Evolutionary conservation across 1,140 invertebrate species (phyloP).

Genomic region (Trichoplusia ni): DNA sequence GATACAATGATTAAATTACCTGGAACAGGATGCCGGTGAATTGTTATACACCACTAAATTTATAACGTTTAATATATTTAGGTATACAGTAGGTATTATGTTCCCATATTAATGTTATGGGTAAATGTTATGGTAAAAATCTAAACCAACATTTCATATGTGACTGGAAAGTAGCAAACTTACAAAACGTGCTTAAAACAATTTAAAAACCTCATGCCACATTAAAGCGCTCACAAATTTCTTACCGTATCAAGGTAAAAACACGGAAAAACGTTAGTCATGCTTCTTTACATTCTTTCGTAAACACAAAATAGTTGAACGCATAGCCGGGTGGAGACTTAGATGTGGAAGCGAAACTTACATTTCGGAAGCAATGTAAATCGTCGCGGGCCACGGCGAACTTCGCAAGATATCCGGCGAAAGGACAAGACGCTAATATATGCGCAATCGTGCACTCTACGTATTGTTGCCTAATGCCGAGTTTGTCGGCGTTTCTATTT

Average conservation of each 20-base stretch:
- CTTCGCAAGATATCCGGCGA: slow-evolving; percentile 73
- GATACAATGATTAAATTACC: too few species aligned
- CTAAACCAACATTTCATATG: too few species aligned
- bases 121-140: too few species aligned
- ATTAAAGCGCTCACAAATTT: slow-evolving; percentile 4
- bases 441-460: slow-evolving; percentile 71
- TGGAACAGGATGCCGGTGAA: too few species aligned
- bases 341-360: slow-evolving; percentile 40
- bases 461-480: slow-evolving; percentile 76
- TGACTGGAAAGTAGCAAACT: too few species aligned
- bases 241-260: slow-evolving; percentile 5
- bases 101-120: too few species aligned
- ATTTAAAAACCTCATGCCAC: too few species aligned
- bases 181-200: too few species aligned
- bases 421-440: slow-evolving; percentile 80
- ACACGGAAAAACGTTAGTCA: slow-evolving; percentile 8
- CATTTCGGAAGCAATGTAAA: slow-evolving; percentile 79
- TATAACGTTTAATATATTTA: too few species aligned
- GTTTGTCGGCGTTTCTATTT: slow-evolving; percentile 67
- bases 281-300: slow-evolving; percentile 18
- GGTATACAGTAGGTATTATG: too few species aligned
- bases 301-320: slow-evolving; percentile 30
- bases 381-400: slow-evolving; percentile 69
- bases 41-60: too few species aligned
- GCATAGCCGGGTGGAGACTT: slow-evolving; percentile 21